phyloP scores from a whole-genome alignment of 2,113 vertebrate genomes.

The Pao palembangensis region DNA sequence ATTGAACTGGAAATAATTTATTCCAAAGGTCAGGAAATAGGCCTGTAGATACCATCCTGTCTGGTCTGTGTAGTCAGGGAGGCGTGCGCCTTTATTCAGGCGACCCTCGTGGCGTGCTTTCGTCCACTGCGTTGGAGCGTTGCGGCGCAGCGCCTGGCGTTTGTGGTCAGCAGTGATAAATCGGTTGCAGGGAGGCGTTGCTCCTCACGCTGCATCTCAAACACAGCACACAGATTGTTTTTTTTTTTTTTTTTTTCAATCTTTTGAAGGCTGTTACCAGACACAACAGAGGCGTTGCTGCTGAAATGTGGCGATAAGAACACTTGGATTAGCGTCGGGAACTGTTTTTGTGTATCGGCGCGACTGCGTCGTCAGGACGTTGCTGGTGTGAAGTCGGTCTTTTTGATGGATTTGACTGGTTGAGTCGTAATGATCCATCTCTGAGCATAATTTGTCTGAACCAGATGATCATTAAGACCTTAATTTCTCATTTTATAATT shows the following conservation, averaged over 20 bases:
- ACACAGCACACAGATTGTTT: too few species aligned
- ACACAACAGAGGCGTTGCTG: slow-evolving; percentile 17
- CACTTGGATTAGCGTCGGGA: slow-evolving; percentile 6
- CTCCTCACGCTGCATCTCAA: slow-evolving; percentile 2
- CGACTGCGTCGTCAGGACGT: neutral
- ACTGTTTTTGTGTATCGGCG: neutral
- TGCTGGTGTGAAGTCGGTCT: slow-evolving; percentile 6
- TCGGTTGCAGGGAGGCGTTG: slow-evolving; percentile 13
- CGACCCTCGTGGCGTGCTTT: neutral
- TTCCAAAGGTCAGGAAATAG: slow-evolving; percentile 3
- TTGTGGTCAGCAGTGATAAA: slow-evolving; percentile 10
- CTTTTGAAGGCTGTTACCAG: slow-evolving; percentile 29
- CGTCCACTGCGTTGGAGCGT: neutral
- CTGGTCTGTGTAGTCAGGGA: neutral
- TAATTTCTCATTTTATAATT: too few species aligned
- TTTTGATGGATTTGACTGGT: neutral
- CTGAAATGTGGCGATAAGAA: slow-evolving; percentile 45
- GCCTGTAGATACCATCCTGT: neutral
- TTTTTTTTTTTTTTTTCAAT: too few species aligned
- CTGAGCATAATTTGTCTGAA: neutral
- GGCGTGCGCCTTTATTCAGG: neutral
- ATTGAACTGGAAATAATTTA: neutral
- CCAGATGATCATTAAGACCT: too few species aligned
- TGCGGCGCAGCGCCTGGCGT: neutral
- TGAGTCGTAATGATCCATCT: neutral